phyloP scores from a whole-genome alignment of 1,140 invertebrate species.

The Hestina assimilis region DNA sequence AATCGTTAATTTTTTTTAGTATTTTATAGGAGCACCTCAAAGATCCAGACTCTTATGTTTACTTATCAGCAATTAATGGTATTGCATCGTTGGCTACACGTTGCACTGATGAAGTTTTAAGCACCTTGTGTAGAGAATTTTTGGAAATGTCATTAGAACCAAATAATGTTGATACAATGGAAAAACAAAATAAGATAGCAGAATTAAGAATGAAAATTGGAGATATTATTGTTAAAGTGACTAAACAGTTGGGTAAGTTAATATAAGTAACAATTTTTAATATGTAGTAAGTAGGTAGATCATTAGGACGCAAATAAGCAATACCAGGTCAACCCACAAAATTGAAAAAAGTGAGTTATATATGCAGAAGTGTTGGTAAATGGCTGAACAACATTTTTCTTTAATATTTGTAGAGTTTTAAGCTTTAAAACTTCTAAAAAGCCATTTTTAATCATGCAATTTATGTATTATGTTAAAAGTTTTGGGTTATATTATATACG shows the following conservation, averaged over 20 bases:
- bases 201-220: conserved; percentile 89
- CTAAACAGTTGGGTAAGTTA: conserved; percentile 83
- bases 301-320: no score
- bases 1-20: not conserved
- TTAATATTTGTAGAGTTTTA: no score
- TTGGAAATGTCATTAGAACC: conserved; percentile 74
- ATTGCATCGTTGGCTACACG: conserved; percentile 82
- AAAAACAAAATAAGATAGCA: conserved; percentile 71
- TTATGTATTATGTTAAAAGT: no score
- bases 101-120: conserved; percentile 84
- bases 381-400: no score
- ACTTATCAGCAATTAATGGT: conserved; percentile 88
- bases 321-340: no score
- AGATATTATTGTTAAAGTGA: conserved; percentile 88
- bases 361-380: no score
- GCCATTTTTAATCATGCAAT: no score
- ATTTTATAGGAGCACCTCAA: conserved; percentile 84
- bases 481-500: no score
- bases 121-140: conserved; percentile 83
- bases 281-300: no score
- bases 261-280: not conserved
- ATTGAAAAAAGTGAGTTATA: no score
- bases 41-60: conserved; percentile 90
- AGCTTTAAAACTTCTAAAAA: no score
- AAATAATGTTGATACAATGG: conserved; percentile 41